phyloP scores from a whole-genome alignment of 2,888 invertebrate species.

The Morpho deidamia region DNA sequence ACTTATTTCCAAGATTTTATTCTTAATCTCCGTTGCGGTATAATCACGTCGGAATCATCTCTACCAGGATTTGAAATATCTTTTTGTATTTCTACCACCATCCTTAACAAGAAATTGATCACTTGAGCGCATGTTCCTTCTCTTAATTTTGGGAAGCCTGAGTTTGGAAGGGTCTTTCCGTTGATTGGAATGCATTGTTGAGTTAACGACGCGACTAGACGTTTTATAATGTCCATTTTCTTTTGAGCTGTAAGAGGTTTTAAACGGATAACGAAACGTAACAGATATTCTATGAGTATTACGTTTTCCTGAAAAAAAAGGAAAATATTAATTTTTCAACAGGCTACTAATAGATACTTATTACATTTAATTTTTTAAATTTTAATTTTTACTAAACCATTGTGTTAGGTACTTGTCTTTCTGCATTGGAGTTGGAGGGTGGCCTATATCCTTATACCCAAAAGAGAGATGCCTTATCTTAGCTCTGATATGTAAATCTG shows the following conservation, averaged over 20 bases:
- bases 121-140: slow-evolving; percentile 78
- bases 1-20: slow-evolving; percentile 68
- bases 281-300: slow-evolving; percentile 84
- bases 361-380: too few species aligned
- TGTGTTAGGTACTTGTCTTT: too few species aligned
- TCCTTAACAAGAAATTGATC: slow-evolving; percentile 70
- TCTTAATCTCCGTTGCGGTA: slow-evolving; percentile 48
- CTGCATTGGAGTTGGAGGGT: too few species aligned
- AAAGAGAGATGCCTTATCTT: too few species aligned
- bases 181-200: slow-evolving; percentile 78
- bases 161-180: slow-evolving; percentile 54
- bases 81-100: slow-evolving; percentile 68
- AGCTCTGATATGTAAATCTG: too few species aligned
- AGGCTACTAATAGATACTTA: too few species aligned
- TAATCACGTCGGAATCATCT: slow-evolving; percentile 60
- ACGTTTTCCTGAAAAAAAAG: slow-evolving; percentile 77
- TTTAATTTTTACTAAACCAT: too few species aligned
- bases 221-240: slow-evolving; percentile 79
- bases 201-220: slow-evolving; percentile 82
- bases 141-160: slow-evolving; percentile 68
- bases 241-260: slow-evolving; percentile 79
- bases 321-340: background rate
- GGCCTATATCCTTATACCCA: too few species aligned
- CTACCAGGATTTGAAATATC: slow-evolving; percentile 59
- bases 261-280: slow-evolving; percentile 83